Percentiles rank a stretch among this genome's conserved stretches.
These are phyloP conservation scores for Gila robusta DNA, from an alignment of 2,797 vertebrate genomes.

Conservation along the genomic window DNA sequence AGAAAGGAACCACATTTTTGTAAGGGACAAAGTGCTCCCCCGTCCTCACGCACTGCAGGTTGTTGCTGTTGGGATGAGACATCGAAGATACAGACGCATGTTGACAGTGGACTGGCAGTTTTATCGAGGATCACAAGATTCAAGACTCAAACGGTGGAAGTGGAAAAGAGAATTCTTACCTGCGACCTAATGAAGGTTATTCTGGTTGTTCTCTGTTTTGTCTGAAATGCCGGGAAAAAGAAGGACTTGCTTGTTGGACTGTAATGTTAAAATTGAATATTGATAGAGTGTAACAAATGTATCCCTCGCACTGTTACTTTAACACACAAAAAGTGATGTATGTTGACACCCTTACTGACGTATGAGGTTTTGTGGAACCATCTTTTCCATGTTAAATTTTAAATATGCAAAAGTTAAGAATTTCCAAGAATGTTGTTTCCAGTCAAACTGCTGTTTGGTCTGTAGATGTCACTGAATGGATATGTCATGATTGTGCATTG, in stretches of 20 bases:
- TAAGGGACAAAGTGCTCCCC: slow-evolving; percentile 54
- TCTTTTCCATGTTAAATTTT: slow-evolving; percentile 58
- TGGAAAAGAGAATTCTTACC: slow-evolving; percentile 48
- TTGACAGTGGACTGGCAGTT: slow-evolving; percentile 26
- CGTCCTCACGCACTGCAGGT: slow-evolving; percentile 47
- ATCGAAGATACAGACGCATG: slow-evolving; percentile 50
- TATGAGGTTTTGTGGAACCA: slow-evolving; percentile 61
- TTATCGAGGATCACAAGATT: slow-evolving; percentile 47
- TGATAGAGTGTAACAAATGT: slow-evolving; percentile 64
- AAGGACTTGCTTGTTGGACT: slow-evolving; percentile 58
- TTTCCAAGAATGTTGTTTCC: slow-evolving; percentile 43
- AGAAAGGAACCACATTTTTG: slow-evolving; percentile 43
- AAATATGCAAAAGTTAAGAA: slow-evolving; percentile 54
- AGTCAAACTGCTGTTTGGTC: slow-evolving; percentile 30
- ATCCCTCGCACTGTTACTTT: slow-evolving; percentile 59
- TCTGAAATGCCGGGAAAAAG: slow-evolving; percentile 40
- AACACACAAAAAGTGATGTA: slow-evolving; percentile 60
- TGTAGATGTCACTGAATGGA: slow-evolving; percentile 16
- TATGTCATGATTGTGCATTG: slow-evolving; percentile 11
- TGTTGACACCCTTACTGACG: slow-evolving; percentile 58
- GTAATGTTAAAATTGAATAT: slow-evolving; percentile 60
- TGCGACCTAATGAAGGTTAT: slow-evolving; percentile 40
- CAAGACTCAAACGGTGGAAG: slow-evolving; percentile 33
- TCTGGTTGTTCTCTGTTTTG: slow-evolving; percentile 49
- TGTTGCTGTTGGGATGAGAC: slow-evolving; percentile 49